Base-by-base conservation (phyloP, 2,797 vertebrate species). In the Poecilia picta region DNA sequence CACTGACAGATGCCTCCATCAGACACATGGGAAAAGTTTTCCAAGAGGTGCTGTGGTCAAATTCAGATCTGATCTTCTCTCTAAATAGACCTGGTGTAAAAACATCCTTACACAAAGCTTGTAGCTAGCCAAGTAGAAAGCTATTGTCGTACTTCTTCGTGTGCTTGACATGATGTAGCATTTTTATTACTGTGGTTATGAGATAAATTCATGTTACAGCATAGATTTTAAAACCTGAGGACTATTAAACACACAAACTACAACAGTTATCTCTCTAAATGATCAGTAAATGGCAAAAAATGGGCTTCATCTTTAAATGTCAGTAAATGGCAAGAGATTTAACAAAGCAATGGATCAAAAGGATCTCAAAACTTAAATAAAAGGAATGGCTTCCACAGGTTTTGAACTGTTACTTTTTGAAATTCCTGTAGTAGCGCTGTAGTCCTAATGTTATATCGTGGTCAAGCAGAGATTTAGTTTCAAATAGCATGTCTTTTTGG, bases 1-100 rank as follows among this genome's bases (percentile, higher is more conserved):
- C 20, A 12, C 72, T 1, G 73, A 64, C 53, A 47, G 68, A 12
- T 66, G 74, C 36, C 75, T 12, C 72, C 78, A 45, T 62, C 78
- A 80, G 43, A 41, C 46, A 62, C 73, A 41, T 5, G 39, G 47
- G 73, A 57, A 36, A 76, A 36, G 43, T 39, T 66, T 62, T 2
- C 3, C 18, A 74, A 23, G 18, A 10, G 28, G 25, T 33, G 72
- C 55, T 28, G 6, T 43, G 39, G n/a, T 18, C 25, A 59, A 23
- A 45, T 43, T 28, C 12, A 45, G 23, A 45, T n/a, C 25, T 62
- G 39, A 45, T 45, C n/a, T 59, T 57, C 25, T 55, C 39, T 15
- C 25, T 45, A 59, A 43, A 28, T 46, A 46, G 16, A 20, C 18
- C 7, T 13, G 43, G 12, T 7, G n/a, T 45, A 20, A 49, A 33